Percentiles rank a stretch among this genome's conserved stretches.
Evolutionary conservation across 2,888 invertebrate species (phyloP).

Genomic region (Sepioteuthis lessoniana): DNA sequence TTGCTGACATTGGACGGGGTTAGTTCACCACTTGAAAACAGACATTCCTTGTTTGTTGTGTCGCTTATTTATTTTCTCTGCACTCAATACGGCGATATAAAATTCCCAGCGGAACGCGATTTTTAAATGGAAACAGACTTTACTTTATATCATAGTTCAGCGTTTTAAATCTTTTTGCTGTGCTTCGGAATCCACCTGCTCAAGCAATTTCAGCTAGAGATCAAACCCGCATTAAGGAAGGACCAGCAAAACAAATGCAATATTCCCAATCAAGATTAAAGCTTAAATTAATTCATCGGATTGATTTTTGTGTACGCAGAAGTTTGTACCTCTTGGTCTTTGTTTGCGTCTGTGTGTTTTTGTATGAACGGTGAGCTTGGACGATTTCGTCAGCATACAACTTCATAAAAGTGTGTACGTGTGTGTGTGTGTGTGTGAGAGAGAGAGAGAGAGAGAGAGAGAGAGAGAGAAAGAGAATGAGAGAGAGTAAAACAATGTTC

Average conservation of each 20-base stretch:
- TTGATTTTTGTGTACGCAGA: neutral
- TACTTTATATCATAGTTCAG: neutral
- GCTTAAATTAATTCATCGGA: slow-evolving; percentile 33
- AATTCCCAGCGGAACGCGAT: neutral
- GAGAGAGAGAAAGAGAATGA: neutral
- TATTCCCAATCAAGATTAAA: slow-evolving; percentile 33
- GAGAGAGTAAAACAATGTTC: neutral
- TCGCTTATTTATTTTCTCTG: slow-evolving; percentile 33
- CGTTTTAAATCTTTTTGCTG: neutral
- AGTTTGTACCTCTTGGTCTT: neutral
- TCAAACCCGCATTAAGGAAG: slow-evolving; percentile 33
- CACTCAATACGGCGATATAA: slow-evolving; percentile 23
- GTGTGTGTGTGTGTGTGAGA: neutral
- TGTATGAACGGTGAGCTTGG: neutral
- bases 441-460: neutral
- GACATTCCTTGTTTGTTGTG: neutral
- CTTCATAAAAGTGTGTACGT: neutral
- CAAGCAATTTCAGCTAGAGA: slow-evolving; percentile 33
- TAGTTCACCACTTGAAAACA: slow-evolving; percentile 12
- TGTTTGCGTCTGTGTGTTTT: neutral
- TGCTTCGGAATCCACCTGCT: slow-evolving; percentile 33
- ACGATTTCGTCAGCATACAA: neutral
- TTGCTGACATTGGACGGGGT: slow-evolving; percentile 5
- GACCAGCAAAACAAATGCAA: slow-evolving; percentile 33
- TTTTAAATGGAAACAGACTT: slow-evolving; percentile 33